Evolutionary conservation across 2,113 vertebrate genomes (phyloP), one percentile per base, ranked within the genome.

Genomic region (Rhipidura dahli): DNA sequence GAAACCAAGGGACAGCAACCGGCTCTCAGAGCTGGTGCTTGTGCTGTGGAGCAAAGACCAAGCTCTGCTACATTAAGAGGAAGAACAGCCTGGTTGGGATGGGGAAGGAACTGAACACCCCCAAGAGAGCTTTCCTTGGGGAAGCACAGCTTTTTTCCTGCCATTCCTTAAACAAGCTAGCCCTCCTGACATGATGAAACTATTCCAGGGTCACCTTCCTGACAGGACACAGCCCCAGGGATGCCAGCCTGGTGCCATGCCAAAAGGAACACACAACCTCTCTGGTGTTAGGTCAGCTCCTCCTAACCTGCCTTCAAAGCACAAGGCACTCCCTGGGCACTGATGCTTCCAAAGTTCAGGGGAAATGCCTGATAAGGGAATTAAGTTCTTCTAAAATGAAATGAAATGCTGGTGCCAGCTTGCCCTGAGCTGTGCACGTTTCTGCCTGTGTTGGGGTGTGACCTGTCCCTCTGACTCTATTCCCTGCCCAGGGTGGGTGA

Each of bases 371-470:
- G 16, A 37, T 73, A 75, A 78, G 75, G 59, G 56, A 87, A 56
- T 35, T 37, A 44, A 53, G 53, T 37, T 59, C 22, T 54, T 73
- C 26, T 27, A 56, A 69, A 71, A 35, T 7, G 15, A 42, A 56
- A 45, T 6, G 0, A 56, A 57, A 33, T 2, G 2, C 16, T 15
- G 33, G 20, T 66, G 68, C 45, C n/a, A n/a, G n/a, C n/a, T n/a
- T n/a, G n/a, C n/a, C n/a, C 57, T 0, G 5, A 47, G 63, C 71
- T 59, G 53, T 40, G 28, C n/a, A 6, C 0, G 0, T 56, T 73
- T 71, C 77, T 24, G 33, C 2, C 0, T 45, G 1, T 3, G 31
- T 0, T 12, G 2, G 59, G 47, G 69, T 19, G 26, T 6, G 0
- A 57, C 51, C 53, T 71, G 39, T 94, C 65, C 44, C 70, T 44